Percentiles rank a stretch among this genome's conserved stretches.
Evolutionary conservation across 2,113 vertebrate genomes (phyloP).

Genomic region (Orycteropus afer): DNA sequence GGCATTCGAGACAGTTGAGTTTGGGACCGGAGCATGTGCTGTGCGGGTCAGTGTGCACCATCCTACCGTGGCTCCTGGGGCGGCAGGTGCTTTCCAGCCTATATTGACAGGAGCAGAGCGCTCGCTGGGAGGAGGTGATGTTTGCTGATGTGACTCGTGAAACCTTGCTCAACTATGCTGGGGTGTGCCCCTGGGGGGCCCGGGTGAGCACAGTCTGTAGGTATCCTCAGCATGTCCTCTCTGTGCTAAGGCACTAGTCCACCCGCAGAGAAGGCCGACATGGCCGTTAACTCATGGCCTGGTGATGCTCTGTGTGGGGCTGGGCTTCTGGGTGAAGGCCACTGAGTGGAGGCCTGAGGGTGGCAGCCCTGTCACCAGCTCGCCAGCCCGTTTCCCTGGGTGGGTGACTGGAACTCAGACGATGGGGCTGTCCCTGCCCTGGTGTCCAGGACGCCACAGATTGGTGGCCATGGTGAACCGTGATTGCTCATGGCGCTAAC

Average conservation of each 20-base stretch:
- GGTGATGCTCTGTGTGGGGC: fast-evolving
- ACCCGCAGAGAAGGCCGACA: not conserved
- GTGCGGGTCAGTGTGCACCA: fast-evolving
- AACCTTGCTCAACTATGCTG: no score
- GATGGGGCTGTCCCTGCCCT: not conserved
- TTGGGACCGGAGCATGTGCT: fast-evolving
- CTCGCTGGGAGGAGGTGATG: not conserved
- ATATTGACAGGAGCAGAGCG: fast-evolving
- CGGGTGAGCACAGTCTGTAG: not conserved
- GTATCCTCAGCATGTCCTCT: fast-evolving
- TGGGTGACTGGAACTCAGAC: not conserved
- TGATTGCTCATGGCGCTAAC: fast-evolving
- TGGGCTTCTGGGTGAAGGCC: not conserved
- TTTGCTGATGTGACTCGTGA: not conserved
- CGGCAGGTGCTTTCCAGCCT: not conserved
- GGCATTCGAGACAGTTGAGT: no score
- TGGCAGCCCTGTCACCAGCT: fast-evolving
- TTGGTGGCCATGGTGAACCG: not conserved
- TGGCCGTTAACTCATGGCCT: not conserved
- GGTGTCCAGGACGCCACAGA: no score
- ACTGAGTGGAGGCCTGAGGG: not conserved
- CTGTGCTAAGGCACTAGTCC: not conserved
- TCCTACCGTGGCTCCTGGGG: not conserved
- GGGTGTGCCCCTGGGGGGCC: not conserved
- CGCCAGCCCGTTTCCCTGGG: fast-evolving